A percentile compares a stretch with the other conserved stretches of the same genome.
These are phyloP conservation scores for Onychomys torridus DNA, from an alignment of 2,797 vertebrate genomes.

Conservation along the genomic window DNA sequence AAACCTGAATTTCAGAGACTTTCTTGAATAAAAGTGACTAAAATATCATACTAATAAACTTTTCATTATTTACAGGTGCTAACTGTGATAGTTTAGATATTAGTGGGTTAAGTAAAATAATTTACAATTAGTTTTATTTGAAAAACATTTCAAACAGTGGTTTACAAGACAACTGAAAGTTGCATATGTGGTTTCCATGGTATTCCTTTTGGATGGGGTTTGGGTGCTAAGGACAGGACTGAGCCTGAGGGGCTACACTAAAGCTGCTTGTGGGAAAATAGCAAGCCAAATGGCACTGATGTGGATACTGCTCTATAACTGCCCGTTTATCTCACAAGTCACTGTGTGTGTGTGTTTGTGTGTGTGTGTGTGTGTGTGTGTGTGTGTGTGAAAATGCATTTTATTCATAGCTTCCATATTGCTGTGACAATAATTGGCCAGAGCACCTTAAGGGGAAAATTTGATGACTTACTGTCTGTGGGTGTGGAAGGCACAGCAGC, in stretches of 20 bases:
- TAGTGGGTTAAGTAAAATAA: slow-evolving; percentile 52
- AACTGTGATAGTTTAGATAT: slow-evolving; percentile 38
- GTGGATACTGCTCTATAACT: slow-evolving; percentile 9
- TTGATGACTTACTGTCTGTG: not conserved
- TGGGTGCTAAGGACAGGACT: not conserved
- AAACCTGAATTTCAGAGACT: slow-evolving; percentile 3
- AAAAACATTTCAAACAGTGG: not conserved
- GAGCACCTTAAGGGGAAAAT: not conserved
- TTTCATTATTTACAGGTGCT: not conserved
- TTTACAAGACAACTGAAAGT: slow-evolving; percentile 15
- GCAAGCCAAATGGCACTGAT: not conserved
- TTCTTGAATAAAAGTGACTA: not conserved
- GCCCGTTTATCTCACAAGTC: slow-evolving; percentile 5
- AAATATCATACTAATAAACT: slow-evolving; percentile 18
- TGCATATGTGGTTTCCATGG: not conserved
- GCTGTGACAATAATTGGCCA: not conserved
- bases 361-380: not conserved
- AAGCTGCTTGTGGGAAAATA: slow-evolving; percentile 18
- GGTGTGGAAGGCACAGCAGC: not conserved
- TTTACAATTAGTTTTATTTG: slow-evolving; percentile 41
- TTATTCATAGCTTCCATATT: not conserved
- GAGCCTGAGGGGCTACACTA: not conserved
- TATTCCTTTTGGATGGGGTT: not conserved
- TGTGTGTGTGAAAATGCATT: not conserved
- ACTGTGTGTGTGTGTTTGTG: not conserved